phyloP scores from a whole-genome alignment of 2,113 vertebrate genomes.

The Scomber japonicus region DNA sequence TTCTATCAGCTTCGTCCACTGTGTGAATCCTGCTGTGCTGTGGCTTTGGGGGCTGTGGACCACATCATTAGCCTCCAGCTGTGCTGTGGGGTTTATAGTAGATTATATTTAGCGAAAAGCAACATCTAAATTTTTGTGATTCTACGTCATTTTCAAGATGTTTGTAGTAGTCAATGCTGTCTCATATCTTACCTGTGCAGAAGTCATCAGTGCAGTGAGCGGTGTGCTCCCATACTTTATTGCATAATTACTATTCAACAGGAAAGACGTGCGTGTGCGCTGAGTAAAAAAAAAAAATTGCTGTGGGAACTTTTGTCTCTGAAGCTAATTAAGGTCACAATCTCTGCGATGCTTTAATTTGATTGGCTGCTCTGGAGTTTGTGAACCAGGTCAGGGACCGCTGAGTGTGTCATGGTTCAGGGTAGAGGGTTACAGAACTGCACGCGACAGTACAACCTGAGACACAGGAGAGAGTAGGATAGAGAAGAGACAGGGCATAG shows the following conservation, averaged over 20 bases:
- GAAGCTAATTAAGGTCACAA: constrained; percentile 74
- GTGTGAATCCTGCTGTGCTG: constrained; percentile 47
- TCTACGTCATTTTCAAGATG: constrained; percentile 1
- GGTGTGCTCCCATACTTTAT: not conserved
- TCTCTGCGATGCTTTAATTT: constrained; percentile 59
- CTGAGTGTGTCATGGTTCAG: constrained; percentile 70
- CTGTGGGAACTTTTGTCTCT: constrained; percentile 58
- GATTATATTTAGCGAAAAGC: constrained; percentile 16
- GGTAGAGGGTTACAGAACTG: constrained; percentile 61
- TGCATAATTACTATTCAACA: constrained; percentile 49
- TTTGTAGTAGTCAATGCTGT: constrained; percentile 7
- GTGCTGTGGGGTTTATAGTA: constrained; percentile 17
- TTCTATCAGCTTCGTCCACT: constrained; percentile 42
- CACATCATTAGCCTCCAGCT: constrained; percentile 45
- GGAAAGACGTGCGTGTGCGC: constrained; percentile 17
- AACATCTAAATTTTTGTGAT: constrained; percentile 9
- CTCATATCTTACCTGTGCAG: not conserved
- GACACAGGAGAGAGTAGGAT: constrained; percentile 37
- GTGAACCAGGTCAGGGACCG: constrained; percentile 76
- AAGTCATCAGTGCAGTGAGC: not conserved
- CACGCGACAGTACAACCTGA: constrained; percentile 32
- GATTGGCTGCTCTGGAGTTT: constrained; percentile 73
- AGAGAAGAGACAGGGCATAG: constrained; percentile 4
- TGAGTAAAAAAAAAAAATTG: constrained; percentile 11
- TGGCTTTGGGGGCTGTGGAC: constrained; percentile 30